A percentile compares a stretch with the other conserved stretches of the same genome.
Evolutionary conservation across 2,113 vertebrate species (phyloP).

Genomic region (Acrocephalus arundinaceus): DNA sequence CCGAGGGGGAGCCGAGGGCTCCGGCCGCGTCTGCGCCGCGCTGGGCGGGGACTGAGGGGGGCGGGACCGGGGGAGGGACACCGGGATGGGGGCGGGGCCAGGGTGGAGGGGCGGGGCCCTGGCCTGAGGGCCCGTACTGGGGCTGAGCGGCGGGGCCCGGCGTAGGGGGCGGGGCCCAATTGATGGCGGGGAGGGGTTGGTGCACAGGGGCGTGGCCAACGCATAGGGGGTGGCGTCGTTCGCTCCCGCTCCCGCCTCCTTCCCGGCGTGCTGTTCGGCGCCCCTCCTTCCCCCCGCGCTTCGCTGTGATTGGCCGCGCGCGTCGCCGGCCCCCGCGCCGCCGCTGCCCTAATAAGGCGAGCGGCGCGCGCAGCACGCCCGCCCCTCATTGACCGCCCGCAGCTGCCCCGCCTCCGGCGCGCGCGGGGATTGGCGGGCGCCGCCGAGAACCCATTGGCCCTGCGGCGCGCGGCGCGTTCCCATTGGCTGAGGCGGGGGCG

Average conservation of each 20-base stretch:
- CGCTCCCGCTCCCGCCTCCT: background rate
- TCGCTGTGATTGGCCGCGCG: background rate
- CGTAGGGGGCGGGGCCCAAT: too few species aligned
- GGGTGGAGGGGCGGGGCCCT: too few species aligned
- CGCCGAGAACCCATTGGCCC: background rate
- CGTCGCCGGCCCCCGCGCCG: too few species aligned
- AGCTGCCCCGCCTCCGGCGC: background rate
- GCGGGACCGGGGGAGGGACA: background rate
- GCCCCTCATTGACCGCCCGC: background rate
- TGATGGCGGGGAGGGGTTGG: background rate
- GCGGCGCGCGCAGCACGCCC: background rate
- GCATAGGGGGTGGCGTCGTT: accelerated
- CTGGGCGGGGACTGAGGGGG: background rate
- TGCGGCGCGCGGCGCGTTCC: background rate
- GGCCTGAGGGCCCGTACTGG: too few species aligned
- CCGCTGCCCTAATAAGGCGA: background rate
- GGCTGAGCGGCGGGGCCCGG: too few species aligned
- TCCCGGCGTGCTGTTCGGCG: background rate
- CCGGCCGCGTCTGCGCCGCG: too few species aligned
- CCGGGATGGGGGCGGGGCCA: background rate
- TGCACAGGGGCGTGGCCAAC: background rate
- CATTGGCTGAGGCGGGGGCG: background rate
- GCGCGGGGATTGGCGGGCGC: background rate
- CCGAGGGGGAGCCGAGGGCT: too few species aligned
- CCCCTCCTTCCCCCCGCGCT: background rate